Percentiles rank a stretch among this genome's conserved stretches.
Evolutionary conservation across 2,888 invertebrate genomes (phyloP).

Genomic region (Pristionchus entomophagus): DNA sequence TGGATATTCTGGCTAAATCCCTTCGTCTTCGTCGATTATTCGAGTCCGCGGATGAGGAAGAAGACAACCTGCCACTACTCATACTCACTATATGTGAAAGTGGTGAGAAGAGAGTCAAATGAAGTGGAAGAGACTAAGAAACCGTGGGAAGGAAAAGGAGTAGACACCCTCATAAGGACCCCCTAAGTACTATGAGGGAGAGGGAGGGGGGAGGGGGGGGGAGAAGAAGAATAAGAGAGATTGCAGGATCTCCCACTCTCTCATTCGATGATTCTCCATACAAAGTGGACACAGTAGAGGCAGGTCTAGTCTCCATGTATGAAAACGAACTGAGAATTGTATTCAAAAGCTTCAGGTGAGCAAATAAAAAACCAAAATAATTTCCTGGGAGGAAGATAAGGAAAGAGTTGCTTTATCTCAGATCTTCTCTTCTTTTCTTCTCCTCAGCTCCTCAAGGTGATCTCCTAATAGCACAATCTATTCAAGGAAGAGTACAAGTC

Average conservation of each 20-base stretch:
- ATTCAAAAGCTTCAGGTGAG: conserved; percentile 72
- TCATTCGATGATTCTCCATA: conserved; percentile 71
- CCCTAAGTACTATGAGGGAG: too few species aligned
- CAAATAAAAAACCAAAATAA: too few species aligned
- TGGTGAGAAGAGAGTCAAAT: conserved; percentile 54
- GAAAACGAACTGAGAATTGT: conserved; percentile 72
- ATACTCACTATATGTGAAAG: conserved; percentile 71
- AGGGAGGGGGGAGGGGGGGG: not conserved
- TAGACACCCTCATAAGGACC: too few species aligned
- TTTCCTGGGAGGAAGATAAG: too few species aligned
- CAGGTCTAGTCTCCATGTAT: conserved; percentile 72
- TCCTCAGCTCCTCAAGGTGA: conserved; percentile 71
- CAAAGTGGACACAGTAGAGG: conserved; percentile 64
- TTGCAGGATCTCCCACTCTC: conserved; percentile 63
- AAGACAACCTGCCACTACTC: conserved; percentile 60
- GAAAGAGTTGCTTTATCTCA: not conserved
- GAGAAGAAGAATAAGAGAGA: not conserved
- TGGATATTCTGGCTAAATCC: conserved; percentile 66
- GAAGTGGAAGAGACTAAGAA: not conserved
- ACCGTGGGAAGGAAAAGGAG: not conserved
- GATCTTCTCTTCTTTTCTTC: conserved; percentile 45
- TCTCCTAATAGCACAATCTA: conserved; percentile 71
- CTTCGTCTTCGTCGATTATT: conserved; percentile 59
- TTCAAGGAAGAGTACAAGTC: conserved; percentile 69
- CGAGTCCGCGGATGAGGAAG: conserved; percentile 58